These are phyloP conservation scores for Cochlearius cochlearius DNA, from an alignment of 2,113 vertebrate species.

Conservation along the genomic window DNA sequence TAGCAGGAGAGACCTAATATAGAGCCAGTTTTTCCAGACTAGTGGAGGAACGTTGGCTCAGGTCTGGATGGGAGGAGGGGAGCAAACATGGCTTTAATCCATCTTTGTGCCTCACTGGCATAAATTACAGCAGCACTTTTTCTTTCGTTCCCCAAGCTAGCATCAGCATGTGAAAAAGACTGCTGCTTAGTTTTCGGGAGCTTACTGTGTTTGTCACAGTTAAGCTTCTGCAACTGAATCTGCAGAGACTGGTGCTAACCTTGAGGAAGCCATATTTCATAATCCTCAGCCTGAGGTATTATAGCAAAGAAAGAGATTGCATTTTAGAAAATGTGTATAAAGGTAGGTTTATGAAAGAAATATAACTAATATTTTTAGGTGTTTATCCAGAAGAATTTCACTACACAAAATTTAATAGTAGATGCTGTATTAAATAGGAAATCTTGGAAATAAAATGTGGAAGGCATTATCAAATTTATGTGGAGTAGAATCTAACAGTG, in stretches of 20 bases:
- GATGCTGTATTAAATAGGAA: neutral
- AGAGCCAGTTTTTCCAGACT: constrained; percentile 53
- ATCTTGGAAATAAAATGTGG: neutral
- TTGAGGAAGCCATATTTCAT: constrained; percentile 2
- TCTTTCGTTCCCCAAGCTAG: constrained; percentile 2
- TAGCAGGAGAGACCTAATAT: constrained; percentile 49
- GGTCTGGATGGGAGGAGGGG: constrained; percentile 39
- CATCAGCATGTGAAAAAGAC: constrained; percentile 5
- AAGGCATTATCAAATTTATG: neutral
- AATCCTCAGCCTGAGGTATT: neutral
- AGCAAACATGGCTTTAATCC: constrained; percentile 55
- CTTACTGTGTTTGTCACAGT: constrained; percentile 22
- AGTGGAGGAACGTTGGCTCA: constrained; percentile 24
- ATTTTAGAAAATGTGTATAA: neutral
- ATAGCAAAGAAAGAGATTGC: neutral
- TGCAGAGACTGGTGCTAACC: neutral
- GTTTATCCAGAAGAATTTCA: neutral
- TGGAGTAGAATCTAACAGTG: neutral
- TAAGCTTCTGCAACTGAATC: constrained; percentile 7
- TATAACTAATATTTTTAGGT: neutral
- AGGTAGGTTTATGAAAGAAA: neutral
- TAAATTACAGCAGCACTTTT: constrained; percentile 52
- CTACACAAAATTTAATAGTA: neutral
- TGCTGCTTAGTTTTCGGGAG: constrained; percentile 24
- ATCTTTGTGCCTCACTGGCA: constrained; percentile 58